Conservation (phyloP, 2,113 vertebrate genomes). For the Leptodactylus fuscus region DNA sequence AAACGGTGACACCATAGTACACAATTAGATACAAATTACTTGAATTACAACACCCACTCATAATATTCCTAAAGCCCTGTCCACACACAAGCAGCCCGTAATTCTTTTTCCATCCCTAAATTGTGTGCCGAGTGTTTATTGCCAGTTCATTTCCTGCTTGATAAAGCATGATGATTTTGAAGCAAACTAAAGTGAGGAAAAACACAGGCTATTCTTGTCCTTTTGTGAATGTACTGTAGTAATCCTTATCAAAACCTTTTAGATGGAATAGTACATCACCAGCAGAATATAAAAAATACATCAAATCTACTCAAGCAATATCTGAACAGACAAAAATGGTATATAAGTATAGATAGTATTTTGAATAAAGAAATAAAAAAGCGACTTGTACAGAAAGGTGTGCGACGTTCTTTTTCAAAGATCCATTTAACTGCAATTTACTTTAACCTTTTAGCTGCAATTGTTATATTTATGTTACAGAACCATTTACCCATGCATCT, state of each 20-base stretch:
- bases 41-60: slow-evolving; percentile 8
- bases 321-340: not conserved
- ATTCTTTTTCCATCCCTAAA: slow-evolving; percentile 28
- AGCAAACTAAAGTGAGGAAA: slow-evolving; percentile 33
- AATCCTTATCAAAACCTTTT: slow-evolving; percentile 15
- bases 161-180: slow-evolving; percentile 46
- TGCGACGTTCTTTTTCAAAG: no score
- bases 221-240: slow-evolving; percentile 18
- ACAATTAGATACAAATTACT: not conserved
- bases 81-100: not conserved
- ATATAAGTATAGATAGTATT: not conserved
- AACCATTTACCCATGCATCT: no score
- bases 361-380: not conserved
- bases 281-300: not conserved
- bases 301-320: not conserved
- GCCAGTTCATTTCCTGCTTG: slow-evolving; percentile 45
- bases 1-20: not conserved
- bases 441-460: no score
- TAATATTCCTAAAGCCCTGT: slow-evolving; percentile 26
- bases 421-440: no score
- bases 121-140: slow-evolving; percentile 35
- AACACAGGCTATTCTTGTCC: slow-evolving; percentile 32
- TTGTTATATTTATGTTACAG: no score
- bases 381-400: no score
- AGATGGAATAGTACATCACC: slow-evolving; percentile 11